Conservation (phyloP, 2,888 invertebrate genomes). For the Ennomos quercinarius region DNA sequence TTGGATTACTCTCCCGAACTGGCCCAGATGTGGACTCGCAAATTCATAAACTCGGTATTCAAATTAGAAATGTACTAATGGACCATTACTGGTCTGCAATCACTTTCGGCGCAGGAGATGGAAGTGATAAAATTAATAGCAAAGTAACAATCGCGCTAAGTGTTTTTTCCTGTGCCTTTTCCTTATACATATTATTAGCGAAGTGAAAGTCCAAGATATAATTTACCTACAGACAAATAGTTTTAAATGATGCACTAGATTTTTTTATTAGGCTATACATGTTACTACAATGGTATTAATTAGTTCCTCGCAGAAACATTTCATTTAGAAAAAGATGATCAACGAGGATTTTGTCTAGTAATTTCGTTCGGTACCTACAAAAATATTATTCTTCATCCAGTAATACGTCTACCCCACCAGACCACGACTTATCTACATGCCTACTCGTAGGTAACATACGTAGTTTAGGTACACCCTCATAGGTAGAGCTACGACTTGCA, state of each 20-base stretch:
- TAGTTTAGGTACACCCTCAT: too few species aligned
- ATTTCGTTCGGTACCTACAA: too few species aligned
- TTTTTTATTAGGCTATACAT: too few species aligned
- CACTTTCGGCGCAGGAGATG: conserved; percentile 38
- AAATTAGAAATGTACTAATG: conserved; percentile 58
- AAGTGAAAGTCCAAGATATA: conserved; percentile 7
- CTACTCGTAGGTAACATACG: too few species aligned
- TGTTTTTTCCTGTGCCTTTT: conserved; percentile 12
- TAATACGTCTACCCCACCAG: too few species aligned
- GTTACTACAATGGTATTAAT: too few species aligned
- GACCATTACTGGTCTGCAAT: conserved; percentile 44
- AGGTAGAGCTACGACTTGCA: too few species aligned
- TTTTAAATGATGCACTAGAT: background rate
- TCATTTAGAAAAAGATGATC: too few species aligned
- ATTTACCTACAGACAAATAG: background rate
- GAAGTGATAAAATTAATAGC: conserved; percentile 20
- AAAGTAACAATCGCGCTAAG: conserved; percentile 10
- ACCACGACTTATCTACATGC: too few species aligned
- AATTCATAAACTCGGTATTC: conserved; percentile 61
- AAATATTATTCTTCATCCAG: too few species aligned
- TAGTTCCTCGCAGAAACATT: too few species aligned
- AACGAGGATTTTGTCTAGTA: too few species aligned
- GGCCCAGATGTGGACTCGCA: conserved; percentile 72
- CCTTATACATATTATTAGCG: conserved; percentile 1
- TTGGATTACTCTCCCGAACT: conserved; percentile 76